Conservation (phyloP, 2,888 invertebrate species). For the Andrena bucephala region DNA sequence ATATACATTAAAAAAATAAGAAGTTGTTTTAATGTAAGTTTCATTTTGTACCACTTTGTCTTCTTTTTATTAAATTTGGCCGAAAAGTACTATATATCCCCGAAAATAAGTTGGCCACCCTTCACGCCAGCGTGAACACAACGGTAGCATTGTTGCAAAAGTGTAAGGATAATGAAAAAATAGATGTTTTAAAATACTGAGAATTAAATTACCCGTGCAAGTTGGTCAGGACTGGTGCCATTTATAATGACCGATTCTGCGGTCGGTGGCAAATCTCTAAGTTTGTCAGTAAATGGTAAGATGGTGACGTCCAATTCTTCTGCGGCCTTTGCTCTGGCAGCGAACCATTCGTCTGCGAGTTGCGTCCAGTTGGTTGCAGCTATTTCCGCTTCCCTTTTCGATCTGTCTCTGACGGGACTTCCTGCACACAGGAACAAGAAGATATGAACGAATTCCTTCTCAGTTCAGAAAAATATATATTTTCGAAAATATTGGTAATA, state of each 20-base stretch:
- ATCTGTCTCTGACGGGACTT: conserved; percentile 68
- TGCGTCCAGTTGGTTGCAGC: conserved; percentile 80
- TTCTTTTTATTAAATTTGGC: no score
- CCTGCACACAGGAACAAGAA: conserved; percentile 57
- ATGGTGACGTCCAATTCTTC: conserved; percentile 75
- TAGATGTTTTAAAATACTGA: background rate
- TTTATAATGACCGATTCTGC: conserved; percentile 68
- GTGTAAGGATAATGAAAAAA: background rate
- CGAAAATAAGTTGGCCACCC: no score
- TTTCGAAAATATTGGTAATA: no score
- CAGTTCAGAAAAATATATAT: background rate
- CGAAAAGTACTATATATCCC: no score
- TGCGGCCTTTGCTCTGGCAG: conserved; percentile 71
- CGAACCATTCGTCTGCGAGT: conserved; percentile 81
- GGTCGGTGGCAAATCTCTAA: conserved; percentile 76
- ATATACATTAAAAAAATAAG: no score
- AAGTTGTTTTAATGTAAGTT: no score
- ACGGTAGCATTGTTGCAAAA: background rate
- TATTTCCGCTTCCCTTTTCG: conserved; percentile 74
- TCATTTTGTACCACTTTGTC: no score
- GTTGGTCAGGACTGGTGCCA: conserved; percentile 71
- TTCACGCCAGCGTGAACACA: no score
- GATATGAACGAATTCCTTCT: background rate
- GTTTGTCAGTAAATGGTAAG: conserved; percentile 72
- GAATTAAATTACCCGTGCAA: conserved; percentile 70